phyloP scores from a whole-genome alignment of 2,113 vertebrate genomes.

The Raja brachyura region DNA sequence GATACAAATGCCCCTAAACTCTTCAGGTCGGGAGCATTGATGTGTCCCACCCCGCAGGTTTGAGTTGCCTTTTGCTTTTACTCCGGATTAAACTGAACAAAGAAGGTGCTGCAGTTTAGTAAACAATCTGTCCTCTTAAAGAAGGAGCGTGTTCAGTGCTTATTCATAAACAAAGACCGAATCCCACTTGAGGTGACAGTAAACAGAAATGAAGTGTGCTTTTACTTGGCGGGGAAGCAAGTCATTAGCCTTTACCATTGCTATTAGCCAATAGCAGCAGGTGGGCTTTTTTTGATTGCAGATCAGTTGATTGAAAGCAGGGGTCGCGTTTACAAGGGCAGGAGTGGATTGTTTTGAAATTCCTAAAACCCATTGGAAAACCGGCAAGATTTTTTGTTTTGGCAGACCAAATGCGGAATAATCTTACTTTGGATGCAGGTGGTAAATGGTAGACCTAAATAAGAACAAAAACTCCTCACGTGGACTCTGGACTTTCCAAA shows the following conservation, averaged over 20 bases:
- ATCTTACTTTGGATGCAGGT: not conserved
- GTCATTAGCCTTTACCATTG: constrained; percentile 17
- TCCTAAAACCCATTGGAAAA: not conserved
- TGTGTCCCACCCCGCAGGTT: not conserved
- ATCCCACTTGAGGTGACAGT: constrained; percentile 10
- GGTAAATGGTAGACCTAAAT: not conserved
- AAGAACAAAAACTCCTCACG: not conserved
- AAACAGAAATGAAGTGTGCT: constrained; percentile 35
- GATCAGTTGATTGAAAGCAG: not conserved
- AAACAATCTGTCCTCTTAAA: constrained; percentile 9
- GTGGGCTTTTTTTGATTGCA: constrained; percentile 2
- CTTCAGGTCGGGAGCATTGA: not conserved
- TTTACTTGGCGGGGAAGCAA: constrained; percentile 17
- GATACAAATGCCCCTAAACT: not conserved
- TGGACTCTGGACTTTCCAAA: not conserved
- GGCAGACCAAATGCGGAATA: not conserved
- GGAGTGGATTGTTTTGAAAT: not conserved
- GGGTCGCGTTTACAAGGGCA: constrained; percentile 17
- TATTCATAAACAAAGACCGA: constrained; percentile 34
- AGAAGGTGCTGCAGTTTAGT: constrained; percentile 3
- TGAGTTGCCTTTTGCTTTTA: not conserved
- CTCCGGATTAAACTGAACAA: constrained; percentile 1
- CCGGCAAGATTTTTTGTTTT: constrained; percentile 1
- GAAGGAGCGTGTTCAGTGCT: constrained; percentile 7
- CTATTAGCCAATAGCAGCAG: not conserved